These are phyloP conservation scores for Phrynocephalus vlangalii DNA, from an alignment of 2,797 vertebrate genomes.

Conservation along the genomic window DNA sequence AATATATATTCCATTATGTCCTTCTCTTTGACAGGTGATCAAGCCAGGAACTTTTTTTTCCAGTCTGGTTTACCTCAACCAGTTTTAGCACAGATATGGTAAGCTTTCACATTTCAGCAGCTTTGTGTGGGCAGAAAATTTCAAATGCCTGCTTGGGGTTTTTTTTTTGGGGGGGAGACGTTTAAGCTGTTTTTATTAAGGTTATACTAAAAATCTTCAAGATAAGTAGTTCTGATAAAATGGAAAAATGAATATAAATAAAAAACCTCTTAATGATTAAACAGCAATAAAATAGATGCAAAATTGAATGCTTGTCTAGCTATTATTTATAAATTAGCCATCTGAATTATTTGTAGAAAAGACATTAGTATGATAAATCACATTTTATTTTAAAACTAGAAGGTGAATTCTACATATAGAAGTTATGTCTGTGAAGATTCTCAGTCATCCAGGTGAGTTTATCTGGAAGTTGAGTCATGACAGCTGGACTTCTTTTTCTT, in stretches of 20 bases:
- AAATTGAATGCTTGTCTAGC: neutral
- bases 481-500: no score
- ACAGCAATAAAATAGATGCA: neutral
- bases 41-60: slow-evolving; percentile 94
- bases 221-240: neutral
- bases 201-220: neutral
- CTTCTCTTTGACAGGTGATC: slow-evolving; percentile 87
- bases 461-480: no score
- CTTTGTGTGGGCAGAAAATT: neutral
- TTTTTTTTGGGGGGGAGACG: neutral
- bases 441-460: no score
- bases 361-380: neutral
- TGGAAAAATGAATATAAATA: neutral
- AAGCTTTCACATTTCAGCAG: slow-evolving; percentile 71
- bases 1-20: slow-evolving; percentile 39
- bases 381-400: neutral
- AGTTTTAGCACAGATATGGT: slow-evolving; percentile 97
- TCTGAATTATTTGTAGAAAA: neutral
- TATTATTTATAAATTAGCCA: neutral
- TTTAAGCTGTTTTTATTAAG: neutral
- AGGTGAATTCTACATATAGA: neutral
- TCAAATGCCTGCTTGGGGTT: neutral
- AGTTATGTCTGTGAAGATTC: neutral
- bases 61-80: slow-evolving; percentile 86
- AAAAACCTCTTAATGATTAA: neutral